Evolutionary conservation across 2,888 invertebrate genomes (phyloP).

Genomic region (Eupithecia dodoneata): DNA sequence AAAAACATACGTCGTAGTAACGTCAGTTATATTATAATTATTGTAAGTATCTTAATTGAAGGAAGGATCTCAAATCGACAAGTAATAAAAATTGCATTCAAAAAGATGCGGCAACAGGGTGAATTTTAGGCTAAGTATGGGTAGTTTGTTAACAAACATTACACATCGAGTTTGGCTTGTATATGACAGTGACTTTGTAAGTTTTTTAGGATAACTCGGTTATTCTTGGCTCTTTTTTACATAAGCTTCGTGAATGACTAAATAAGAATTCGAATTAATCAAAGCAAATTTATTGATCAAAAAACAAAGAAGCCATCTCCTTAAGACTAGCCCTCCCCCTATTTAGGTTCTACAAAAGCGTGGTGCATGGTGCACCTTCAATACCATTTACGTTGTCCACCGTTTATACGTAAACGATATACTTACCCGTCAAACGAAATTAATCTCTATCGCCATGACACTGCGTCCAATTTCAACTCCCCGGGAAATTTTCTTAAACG

Average conservation of each 20-base stretch:
- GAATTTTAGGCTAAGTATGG: no score
- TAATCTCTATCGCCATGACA: slow-evolving; percentile 54
- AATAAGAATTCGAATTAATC: background rate
- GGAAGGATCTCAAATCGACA: no score
- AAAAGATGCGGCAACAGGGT: no score
- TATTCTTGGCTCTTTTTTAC: background rate
- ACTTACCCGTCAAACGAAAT: slow-evolving; percentile 54
- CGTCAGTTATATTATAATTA: no score
- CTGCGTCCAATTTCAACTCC: slow-evolving; percentile 56
- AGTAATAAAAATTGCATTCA: no score
- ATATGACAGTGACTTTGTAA: background rate
- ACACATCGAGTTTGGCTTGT: no score
- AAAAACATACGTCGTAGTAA: no score
- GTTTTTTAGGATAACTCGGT: background rate
- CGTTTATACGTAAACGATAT: slow-evolving; percentile 65
- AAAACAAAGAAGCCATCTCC: slow-evolving; percentile 54
- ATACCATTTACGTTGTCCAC: slow-evolving; percentile 74
- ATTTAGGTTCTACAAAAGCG: slow-evolving; percentile 75
- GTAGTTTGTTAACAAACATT: no score
- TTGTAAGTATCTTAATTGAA: no score
- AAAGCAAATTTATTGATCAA: background rate
- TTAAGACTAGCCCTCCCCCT: slow-evolving; percentile 51
- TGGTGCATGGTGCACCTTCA: slow-evolving; percentile 79
- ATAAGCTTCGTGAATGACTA: background rate
- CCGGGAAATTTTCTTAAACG: slow-evolving; percentile 54